A percentile compares a stretch with the other conserved stretches of the same genome.
Conservation (phyloP, 2,113 vertebrate species). For the Nycticebus coucang region DNA sequence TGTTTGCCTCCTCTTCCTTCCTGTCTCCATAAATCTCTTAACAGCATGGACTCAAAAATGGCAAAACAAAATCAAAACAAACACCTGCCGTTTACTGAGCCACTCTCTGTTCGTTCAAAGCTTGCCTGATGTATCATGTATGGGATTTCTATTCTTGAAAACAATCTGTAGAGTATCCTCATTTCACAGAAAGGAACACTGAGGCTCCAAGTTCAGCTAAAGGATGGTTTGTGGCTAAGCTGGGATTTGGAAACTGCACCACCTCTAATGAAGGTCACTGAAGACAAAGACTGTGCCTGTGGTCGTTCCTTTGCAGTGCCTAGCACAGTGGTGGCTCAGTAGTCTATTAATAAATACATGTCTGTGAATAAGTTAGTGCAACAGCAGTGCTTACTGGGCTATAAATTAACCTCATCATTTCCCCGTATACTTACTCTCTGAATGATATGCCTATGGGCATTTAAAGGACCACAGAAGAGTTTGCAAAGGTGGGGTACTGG, state of each 20-base stretch:
- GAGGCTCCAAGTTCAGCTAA: background rate
- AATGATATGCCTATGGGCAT: background rate
- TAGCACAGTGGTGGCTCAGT: background rate
- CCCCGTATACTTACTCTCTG: fast-evolving
- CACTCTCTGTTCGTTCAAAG: background rate
- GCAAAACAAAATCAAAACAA: background rate
- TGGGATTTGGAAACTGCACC: background rate
- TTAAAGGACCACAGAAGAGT: background rate
- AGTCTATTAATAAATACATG: background rate
- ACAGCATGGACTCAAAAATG: background rate
- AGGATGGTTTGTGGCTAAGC: background rate
- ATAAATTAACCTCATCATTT: background rate
- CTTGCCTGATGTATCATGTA: fast-evolving
- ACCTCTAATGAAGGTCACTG: background rate
- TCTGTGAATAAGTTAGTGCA: background rate
- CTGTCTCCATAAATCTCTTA: background rate
- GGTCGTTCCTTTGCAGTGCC: background rate
- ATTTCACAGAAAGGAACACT: background rate
- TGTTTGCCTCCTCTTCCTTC: background rate
- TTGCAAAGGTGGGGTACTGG: background rate
- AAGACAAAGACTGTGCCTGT: background rate
- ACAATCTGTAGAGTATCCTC: background rate
- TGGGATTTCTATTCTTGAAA: background rate
- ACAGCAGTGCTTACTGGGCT: background rate
- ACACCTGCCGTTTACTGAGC: background rate